phyloP scores from a whole-genome alignment of 1,140 invertebrate genomes.

The Thaumetopoea pityocampa region DNA sequence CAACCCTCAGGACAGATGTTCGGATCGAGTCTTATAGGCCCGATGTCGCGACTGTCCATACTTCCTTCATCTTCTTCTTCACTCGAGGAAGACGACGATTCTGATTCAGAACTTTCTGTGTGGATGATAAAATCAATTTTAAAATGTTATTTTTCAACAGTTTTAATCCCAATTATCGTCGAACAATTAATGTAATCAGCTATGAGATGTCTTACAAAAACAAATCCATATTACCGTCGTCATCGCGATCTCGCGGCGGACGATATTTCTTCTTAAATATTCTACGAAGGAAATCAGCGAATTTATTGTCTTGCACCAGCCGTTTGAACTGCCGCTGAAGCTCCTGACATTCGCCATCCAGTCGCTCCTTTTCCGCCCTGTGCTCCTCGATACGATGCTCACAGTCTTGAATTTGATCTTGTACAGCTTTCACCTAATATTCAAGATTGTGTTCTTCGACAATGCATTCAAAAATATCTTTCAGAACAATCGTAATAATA shows the following conservation, averaged over 20 bases:
- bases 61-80: slow-evolving; percentile 78
- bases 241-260: slow-evolving; percentile 68
- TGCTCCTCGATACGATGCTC: slow-evolving; percentile 78
- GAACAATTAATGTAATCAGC: too few relatives aligned
- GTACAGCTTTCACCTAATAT: slow-evolving; percentile 55
- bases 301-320: slow-evolving; percentile 83
- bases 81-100: slow-evolving; percentile 75
- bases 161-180: too few relatives aligned
- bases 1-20: slow-evolving; percentile 85
- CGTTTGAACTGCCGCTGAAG: slow-evolving; percentile 76
- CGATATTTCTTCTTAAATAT: slow-evolving; percentile 88
- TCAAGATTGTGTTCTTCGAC: too few relatives aligned
- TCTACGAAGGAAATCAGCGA: slow-evolving; percentile 82
- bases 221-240: slow-evolving; percentile 43
- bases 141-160: too few relatives aligned
- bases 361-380: slow-evolving; percentile 74
- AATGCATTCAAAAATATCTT: too few relatives aligned
- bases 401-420: slow-evolving; percentile 72
- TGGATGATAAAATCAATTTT: too few relatives aligned
- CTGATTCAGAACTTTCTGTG: slow-evolving; percentile 59
- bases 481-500: too few relatives aligned
- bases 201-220: neutral
- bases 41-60: slow-evolving; percentile 78
- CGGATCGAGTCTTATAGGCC: slow-evolving; percentile 81
- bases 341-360: slow-evolving; percentile 77